Percentiles rank a stretch among this genome's conserved stretches.
Evolutionary conservation across 2,888 invertebrate species (phyloP).

Genomic region (Atherix ibis): DNA sequence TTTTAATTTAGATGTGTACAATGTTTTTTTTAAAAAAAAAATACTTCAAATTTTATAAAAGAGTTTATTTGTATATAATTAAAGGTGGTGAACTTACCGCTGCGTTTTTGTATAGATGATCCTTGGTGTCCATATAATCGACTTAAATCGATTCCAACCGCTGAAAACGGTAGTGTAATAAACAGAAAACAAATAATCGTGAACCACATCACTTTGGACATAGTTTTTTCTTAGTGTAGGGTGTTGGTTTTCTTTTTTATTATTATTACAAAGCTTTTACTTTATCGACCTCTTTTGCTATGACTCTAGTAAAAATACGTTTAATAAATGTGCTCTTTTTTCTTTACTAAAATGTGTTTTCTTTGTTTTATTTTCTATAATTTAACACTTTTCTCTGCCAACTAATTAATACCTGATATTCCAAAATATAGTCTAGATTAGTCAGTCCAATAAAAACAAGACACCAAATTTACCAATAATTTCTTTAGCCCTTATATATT

Average conservation of each 20-base stretch:
- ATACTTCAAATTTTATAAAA: no score
- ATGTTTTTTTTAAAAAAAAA: no score
- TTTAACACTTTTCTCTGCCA: background rate
- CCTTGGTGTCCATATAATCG: constrained; percentile 60
- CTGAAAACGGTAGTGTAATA: constrained; percentile 48
- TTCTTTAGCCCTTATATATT: no score
- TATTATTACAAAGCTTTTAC: no score
- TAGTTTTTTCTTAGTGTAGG: constrained; percentile 3
- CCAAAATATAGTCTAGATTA: no score
- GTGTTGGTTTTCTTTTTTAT: constrained; percentile 1
- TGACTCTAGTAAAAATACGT: constrained; percentile 2
- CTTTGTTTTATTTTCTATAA: no score
- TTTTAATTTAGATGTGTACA: no score
- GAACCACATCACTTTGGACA: constrained; percentile 22
- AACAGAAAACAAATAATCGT: constrained; percentile 44
- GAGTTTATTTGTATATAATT: no score
- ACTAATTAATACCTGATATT: background rate
- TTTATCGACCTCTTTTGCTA: background rate
- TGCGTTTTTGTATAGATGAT: constrained; percentile 26
- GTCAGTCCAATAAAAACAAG: no score
- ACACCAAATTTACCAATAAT: no score
- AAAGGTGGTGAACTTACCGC: constrained; percentile 33
- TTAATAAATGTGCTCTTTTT: background rate
- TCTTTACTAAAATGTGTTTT: background rate
- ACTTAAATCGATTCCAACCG: constrained; percentile 62